These are phyloP conservation scores for Karalla daura DNA, from an alignment of 2,797 vertebrate genomes.

Conservation along the genomic window DNA sequence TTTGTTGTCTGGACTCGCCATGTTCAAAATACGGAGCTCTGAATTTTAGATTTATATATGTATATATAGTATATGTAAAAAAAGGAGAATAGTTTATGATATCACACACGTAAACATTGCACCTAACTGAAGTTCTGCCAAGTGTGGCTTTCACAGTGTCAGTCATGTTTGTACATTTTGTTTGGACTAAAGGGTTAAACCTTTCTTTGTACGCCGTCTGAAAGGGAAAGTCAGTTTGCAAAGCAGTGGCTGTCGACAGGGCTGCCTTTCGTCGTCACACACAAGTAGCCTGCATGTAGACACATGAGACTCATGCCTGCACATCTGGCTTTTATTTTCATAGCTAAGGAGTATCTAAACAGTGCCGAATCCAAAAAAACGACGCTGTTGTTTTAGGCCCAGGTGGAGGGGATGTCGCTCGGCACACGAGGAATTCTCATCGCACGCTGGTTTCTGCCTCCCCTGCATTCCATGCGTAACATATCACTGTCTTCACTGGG, in stretches of 20 bases:
- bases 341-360: conserved; percentile 84
- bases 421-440: conserved; percentile 65
- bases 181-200: conserved; percentile 73
- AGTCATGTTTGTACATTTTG: conserved; percentile 69
- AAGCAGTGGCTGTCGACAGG: conserved; percentile 76
- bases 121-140: conserved; percentile 60
- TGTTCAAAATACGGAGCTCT: conserved; percentile 11
- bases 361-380: conserved; percentile 74
- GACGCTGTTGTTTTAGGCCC: conserved; percentile 83
- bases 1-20: conserved; percentile 60
- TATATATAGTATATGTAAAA: too few relatives aligned
- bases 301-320: conserved; percentile 79
- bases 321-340: conserved; percentile 84
- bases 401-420: conserved; percentile 79
- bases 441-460: conserved; percentile 65
- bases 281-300: conserved; percentile 81
- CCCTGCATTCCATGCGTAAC: conserved; percentile 79
- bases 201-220: conserved; percentile 74
- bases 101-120: conserved; percentile 14
- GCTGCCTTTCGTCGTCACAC: conserved; percentile 71
- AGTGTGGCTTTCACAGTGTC: conserved; percentile 57
- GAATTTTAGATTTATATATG: conserved; percentile 21
- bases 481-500: conserved; percentile 77
- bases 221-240: conserved; percentile 81
- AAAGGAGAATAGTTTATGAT: conserved; percentile 28